Evolutionary conservation across 2,888 invertebrate species (phyloP).

Genomic region (Nymphalis urticae): DNA sequence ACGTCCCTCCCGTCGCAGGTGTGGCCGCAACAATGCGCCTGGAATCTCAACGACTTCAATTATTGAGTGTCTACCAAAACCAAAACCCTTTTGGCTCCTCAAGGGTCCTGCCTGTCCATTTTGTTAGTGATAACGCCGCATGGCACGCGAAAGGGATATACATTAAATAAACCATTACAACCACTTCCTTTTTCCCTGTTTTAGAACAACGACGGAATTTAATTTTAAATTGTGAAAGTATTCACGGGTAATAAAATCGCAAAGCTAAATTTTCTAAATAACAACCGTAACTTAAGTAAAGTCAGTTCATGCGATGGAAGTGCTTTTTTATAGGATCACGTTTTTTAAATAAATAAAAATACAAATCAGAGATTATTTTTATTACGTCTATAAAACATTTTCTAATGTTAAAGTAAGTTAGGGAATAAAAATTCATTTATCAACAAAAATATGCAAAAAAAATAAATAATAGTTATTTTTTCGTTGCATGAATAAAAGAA

Average conservation of each 20-base stretch:
- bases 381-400: background rate
- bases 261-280: constrained; percentile 29
- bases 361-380: background rate
- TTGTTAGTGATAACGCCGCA: constrained; percentile 67
- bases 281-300: constrained; percentile 9
- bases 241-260: constrained; percentile 33
- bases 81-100: constrained; percentile 73
- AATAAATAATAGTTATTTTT: background rate
- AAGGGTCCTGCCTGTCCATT: constrained; percentile 77
- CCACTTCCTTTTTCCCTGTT: constrained; percentile 54
- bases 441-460: background rate
- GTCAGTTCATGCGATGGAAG: constrained; percentile 11
- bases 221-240: constrained; percentile 50
- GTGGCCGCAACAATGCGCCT: constrained; percentile 71
- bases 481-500: constrained; percentile 16
- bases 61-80: constrained; percentile 77
- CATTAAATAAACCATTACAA: constrained; percentile 66
- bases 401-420: background rate
- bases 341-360: constrained; percentile 7
- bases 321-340: constrained; percentile 14
- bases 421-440: background rate
- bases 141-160: constrained; percentile 58
- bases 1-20: constrained; percentile 57
- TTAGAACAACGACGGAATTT: constrained; percentile 47
- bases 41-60: constrained; percentile 81